phyloP scores from a whole-genome alignment of 2,888 invertebrate species.

The Epirrhoe alternata region DNA sequence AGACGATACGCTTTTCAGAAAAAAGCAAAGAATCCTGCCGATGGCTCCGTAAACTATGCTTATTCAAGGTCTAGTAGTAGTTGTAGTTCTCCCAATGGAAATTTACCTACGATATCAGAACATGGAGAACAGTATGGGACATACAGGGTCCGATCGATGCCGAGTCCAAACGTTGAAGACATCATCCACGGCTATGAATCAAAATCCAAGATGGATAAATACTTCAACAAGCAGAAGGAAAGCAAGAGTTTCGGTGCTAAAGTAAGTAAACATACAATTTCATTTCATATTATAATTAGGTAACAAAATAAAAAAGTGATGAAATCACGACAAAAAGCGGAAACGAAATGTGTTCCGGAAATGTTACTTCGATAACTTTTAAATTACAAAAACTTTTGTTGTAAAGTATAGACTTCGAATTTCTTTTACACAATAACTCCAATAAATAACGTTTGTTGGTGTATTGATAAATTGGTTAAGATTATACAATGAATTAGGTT shows the following conservation, averaged over 20 bases:
- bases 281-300: background rate
- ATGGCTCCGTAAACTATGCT: conserved; percentile 77
- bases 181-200: conserved; percentile 64
- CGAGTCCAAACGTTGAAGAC: conserved; percentile 55
- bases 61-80: conserved; percentile 78
- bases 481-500: conserved; percentile 41
- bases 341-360: conserved; percentile 6
- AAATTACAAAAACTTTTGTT: background rate
- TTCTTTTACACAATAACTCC: conserved; percentile 6
- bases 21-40: conserved; percentile 75
- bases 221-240: conserved; percentile 73
- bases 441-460: conserved; percentile 36
- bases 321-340: background rate
- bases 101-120: conserved; percentile 78
- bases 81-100: conserved; percentile 77
- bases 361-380: conserved; percentile 11
- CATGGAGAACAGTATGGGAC: conserved; percentile 75
- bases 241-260: conserved; percentile 65
- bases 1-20: conserved; percentile 73
- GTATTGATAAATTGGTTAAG: conserved; percentile 40
- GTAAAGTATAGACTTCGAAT: background rate
- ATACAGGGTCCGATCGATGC: conserved; percentile 63
- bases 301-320: background rate
- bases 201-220: conserved; percentile 76
- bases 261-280: conserved; percentile 51